These are phyloP conservation scores for Sebastes fasciatus DNA, from an alignment of 2,113 vertebrate species.

Conservation along the genomic window DNA sequence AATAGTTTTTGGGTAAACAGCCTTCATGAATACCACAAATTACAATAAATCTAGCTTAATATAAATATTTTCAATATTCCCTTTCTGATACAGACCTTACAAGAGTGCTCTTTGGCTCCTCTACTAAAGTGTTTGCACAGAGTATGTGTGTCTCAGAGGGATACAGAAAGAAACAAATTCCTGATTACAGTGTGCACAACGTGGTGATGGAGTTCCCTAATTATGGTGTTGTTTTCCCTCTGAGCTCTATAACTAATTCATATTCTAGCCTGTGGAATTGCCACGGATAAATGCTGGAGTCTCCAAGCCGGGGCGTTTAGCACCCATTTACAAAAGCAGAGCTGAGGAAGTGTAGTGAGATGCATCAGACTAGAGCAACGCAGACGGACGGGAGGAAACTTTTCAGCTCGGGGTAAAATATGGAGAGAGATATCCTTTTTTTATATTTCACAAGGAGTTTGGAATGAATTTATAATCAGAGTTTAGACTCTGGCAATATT, in stretches of 20 bases:
- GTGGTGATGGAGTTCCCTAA: constrained; percentile 64
- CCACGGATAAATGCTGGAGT: constrained; percentile 47
- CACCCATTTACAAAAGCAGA: constrained; percentile 43
- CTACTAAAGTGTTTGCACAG: constrained; percentile 9
- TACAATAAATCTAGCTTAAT: constrained; percentile 10
- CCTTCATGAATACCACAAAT: neutral
- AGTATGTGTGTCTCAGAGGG: constrained; percentile 43
- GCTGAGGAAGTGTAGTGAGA: constrained; percentile 10
- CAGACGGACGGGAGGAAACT: constrained; percentile 5
- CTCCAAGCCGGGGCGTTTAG: constrained; percentile 38
- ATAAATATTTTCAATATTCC: constrained; percentile 11
- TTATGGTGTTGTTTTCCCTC: constrained; percentile 69
- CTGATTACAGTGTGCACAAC: constrained; percentile 46
- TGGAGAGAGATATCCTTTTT: neutral
- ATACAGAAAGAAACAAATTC: constrained; percentile 52
- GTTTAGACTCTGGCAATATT: neutral
- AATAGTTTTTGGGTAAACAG: neutral
- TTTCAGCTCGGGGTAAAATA: constrained; percentile 23
- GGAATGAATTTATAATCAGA: constrained; percentile 27
- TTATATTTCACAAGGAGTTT: constrained; percentile 16
- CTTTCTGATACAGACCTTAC: neutral
- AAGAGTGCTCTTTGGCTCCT: constrained; percentile 18
- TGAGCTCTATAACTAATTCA: constrained; percentile 66
- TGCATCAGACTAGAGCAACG: constrained; percentile 34
- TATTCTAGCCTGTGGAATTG: constrained; percentile 61